These are phyloP conservation scores for Anseranas semipalmata DNA, from an alignment of 2,113 vertebrate species.

Conservation along the genomic window DNA sequence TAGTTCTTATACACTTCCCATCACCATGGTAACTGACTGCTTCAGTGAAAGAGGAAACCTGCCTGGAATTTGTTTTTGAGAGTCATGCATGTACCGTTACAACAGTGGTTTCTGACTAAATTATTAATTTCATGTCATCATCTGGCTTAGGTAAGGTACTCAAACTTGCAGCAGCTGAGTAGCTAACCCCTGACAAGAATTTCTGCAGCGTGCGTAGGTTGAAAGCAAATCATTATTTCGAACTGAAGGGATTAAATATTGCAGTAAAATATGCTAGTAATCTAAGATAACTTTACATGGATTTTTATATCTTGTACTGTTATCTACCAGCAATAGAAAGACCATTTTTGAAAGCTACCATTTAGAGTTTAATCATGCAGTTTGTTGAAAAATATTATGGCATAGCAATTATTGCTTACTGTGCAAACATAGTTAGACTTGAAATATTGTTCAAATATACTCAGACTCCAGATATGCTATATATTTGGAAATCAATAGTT, in stretches of 20 bases:
- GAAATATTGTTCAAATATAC: neutral
- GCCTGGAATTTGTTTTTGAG: slow-evolving; percentile 43
- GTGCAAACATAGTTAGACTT: neutral
- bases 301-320: neutral
- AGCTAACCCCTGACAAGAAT: neutral
- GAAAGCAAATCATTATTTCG: neutral
- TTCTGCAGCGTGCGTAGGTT: neutral
- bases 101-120: slow-evolving; percentile 26
- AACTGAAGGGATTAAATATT: neutral
- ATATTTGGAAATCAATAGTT: neutral
- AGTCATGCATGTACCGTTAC: slow-evolving; percentile 13
- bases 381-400: neutral
- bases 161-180: neutral
- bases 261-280: neutral
- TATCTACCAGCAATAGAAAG: neutral
- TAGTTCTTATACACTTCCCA: slow-evolving; percentile 17
- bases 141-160: neutral
- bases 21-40: slow-evolving; percentile 65
- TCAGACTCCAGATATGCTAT: neutral
- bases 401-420: neutral
- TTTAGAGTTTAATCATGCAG: neutral
- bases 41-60: slow-evolving; percentile 49
- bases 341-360: neutral
- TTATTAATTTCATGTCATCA: slow-evolving; percentile 50
- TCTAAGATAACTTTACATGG: neutral